phyloP scores from a whole-genome alignment of 2,888 invertebrate genomes.

The Parnassius smintheus region DNA sequence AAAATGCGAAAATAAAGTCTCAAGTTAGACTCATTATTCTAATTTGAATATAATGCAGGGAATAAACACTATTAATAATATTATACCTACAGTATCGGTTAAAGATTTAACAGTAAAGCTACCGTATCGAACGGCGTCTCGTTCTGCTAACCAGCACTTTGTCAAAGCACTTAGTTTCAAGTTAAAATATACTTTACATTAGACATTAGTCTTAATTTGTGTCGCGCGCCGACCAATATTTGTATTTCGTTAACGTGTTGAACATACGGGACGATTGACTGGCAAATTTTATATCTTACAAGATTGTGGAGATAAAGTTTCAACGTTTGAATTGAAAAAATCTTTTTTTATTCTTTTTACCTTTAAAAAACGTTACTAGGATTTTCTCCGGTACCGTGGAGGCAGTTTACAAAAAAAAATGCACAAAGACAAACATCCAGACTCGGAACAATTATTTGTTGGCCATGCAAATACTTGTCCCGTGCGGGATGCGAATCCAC shows the following conservation, averaged over 20 bases:
- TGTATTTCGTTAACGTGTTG: conserved; percentile 74
- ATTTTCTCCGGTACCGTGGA: no score
- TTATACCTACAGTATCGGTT: conserved; percentile 15
- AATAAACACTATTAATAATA: conserved; percentile 17
- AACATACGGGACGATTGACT: conserved; percentile 44
- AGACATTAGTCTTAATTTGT: conserved; percentile 78
- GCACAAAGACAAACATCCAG: no score
- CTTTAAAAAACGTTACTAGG: no score
- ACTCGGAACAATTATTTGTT: no score
- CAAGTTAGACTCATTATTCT: conserved; percentile 18
- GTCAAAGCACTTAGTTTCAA: conserved; percentile 75
- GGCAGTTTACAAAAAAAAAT: no score
- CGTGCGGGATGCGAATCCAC: no score
- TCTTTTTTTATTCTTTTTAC: no score
- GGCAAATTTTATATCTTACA: conserved; percentile 15
- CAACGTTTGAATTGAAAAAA: no score
- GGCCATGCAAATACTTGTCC: no score
- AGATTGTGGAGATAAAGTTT: no score
- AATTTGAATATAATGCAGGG: conserved; percentile 4
- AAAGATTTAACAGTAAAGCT: neutral
- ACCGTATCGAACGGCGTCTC: conserved; percentile 26
- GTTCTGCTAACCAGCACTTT: conserved; percentile 66
- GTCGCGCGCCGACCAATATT: conserved; percentile 71
- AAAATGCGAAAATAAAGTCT: conserved; percentile 13
- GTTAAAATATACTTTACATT: conserved; percentile 74